Percentiles rank a stretch among this genome's conserved stretches.
phyloP scores from a whole-genome alignment of 2,888 invertebrate species.

The Oligia fasciuncula region DNA sequence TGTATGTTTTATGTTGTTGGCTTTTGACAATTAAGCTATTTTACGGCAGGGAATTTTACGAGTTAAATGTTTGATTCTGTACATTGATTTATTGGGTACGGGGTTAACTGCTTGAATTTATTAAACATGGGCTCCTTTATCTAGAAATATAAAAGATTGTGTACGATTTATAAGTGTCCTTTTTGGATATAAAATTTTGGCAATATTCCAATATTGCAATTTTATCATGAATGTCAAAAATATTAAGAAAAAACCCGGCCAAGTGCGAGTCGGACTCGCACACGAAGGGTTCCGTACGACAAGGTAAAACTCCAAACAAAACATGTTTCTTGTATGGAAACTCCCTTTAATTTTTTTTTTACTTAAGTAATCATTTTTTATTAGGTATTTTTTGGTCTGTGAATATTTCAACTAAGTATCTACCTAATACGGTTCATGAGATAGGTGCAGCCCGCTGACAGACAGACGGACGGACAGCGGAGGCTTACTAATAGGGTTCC shows the following conservation, averaged over 20 bases:
- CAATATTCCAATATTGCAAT: neutral
- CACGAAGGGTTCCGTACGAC: neutral
- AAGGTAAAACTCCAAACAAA: neutral
- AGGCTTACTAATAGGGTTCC: neutral
- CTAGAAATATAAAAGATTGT: neutral
- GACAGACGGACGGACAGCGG: too few relatives aligned
- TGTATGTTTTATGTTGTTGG: slow-evolving; percentile 73
- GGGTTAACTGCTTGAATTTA: neutral
- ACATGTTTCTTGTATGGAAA: neutral
- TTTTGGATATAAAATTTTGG: neutral
- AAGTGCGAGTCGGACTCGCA: too few relatives aligned
- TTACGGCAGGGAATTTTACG: slow-evolving; percentile 40
- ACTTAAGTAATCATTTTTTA: too few relatives aligned
- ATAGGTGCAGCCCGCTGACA: too few relatives aligned
- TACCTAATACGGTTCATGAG: neutral
- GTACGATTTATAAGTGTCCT: neutral
- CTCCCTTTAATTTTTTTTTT: neutral
- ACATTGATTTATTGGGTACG: slow-evolving; percentile 22
- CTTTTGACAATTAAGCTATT: slow-evolving; percentile 65
- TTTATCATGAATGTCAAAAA: neutral
- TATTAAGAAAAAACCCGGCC: neutral
- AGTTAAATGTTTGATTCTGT: slow-evolving; percentile 27
- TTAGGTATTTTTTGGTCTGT: too few relatives aligned
- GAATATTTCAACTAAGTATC: too few relatives aligned
- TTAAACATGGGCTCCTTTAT: neutral